Evolutionary conservation across 2,888 invertebrate species (phyloP), one percentile per base, ranked within the genome.

Genomic region (Athalia circularis): DNA sequence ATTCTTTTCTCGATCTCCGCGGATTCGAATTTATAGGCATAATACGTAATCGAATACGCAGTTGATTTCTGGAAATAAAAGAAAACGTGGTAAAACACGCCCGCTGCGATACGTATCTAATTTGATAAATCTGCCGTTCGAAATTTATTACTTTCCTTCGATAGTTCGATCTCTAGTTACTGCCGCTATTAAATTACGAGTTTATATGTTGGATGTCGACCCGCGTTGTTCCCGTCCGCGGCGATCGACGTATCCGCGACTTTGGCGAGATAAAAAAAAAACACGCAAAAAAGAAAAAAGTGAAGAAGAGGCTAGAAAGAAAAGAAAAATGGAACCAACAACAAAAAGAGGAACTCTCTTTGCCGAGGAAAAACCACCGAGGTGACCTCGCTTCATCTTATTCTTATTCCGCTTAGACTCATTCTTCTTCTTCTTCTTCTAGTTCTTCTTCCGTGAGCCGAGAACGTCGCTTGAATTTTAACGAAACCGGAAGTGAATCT

Each of bases 401-500:
- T 43, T 52, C 54, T 68, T 43, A 9, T 52, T 43, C 11, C 57
- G 50, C 52, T 52, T 68, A 29, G 50, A 9, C 52, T 52, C 50
- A 54, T 29, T 57, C 43, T n/a, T 9, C n/a, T 68, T 57, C 57
- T 68, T 70, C 45, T 47, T 70, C 57, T 13, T 70, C 47, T 13
- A 57, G 43, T 8, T 47, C 47, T 8, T 59, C 72, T 59, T 47
- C 59, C 11, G 29, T 6, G 47, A 7, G 47, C 9, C 54, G 54
- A 5, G 8, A 72, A 9, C 59, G 48, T 59, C 9, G n/a, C 13
- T 72, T 72, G 72, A 72, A 72, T 72, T 72, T 72, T 8, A 72
- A 72, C 57, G 9, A 7, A 59, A 72, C 72, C 57, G 72, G 72
- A 72, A 72, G 52, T 72, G 72, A 72, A 59, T 72, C 72, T 59